These are phyloP conservation scores for Apogon hyalosoma DNA, from an alignment of 2,797 vertebrate genomes.

Conservation along the genomic window DNA sequence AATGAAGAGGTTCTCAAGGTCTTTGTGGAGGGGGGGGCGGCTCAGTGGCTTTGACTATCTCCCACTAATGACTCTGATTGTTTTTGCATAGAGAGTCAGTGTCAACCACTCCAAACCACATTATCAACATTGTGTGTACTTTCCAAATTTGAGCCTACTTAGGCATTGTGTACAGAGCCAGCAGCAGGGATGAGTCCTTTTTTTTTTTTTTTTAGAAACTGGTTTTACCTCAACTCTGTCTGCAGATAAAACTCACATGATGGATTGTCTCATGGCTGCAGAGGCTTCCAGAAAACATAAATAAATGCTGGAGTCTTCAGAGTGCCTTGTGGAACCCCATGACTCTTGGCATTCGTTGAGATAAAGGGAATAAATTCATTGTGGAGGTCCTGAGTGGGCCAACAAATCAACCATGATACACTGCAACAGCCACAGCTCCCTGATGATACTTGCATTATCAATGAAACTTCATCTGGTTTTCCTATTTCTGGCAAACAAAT, in stretches of 20 bases:
- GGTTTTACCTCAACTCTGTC: conserved; percentile 63
- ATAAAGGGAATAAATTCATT: conserved; percentile 73
- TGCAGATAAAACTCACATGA: conserved; percentile 69
- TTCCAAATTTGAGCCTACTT: conserved; percentile 48
- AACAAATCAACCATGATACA: conserved; percentile 61
- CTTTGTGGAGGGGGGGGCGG: conserved; percentile 19
- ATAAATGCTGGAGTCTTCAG: conserved; percentile 56
- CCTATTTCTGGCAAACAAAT: conserved; percentile 53
- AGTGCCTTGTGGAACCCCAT: conserved; percentile 54
- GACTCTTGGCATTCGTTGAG: conserved; percentile 60
- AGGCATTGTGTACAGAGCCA: conserved; percentile 38
- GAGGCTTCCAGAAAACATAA: conserved; percentile 66
- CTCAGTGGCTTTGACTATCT: conserved; percentile 47
- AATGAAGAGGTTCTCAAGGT: conserved; percentile 46
- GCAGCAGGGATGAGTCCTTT: conserved; percentile 46
- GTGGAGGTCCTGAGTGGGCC: conserved; percentile 58
- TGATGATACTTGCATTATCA: conserved; percentile 70
- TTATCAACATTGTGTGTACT: conserved; percentile 45
- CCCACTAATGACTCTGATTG: conserved; percentile 71
- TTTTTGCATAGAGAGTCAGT: conserved; percentile 62
- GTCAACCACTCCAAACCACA: conserved; percentile 67
- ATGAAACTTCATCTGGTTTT: conserved; percentile 60
- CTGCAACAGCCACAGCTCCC: conserved; percentile 58
- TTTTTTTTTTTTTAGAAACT: conserved; percentile 26
- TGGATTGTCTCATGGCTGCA: conserved; percentile 60